Conservation (phyloP, 30 jellyfish, hydroid and myxozoan genomes). For the Aurelia sp. region DNA sequence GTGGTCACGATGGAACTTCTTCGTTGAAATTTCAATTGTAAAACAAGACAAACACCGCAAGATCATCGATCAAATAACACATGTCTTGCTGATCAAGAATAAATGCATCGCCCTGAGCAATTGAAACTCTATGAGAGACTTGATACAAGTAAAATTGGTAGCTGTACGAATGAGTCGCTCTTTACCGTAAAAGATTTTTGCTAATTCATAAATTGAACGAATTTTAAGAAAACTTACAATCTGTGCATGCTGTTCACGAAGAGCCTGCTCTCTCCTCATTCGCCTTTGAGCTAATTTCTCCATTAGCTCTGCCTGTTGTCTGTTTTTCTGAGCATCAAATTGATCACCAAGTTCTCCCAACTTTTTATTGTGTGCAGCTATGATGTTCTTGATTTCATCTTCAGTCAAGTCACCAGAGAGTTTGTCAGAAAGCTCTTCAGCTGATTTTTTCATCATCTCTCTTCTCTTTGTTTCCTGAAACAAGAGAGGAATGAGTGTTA, state of each 20-base stretch:
- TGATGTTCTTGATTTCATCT: conserved; percentile 69
- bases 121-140: no score
- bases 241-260: conserved; percentile 73
- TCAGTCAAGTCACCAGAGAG: conserved; percentile 80
- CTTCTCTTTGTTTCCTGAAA: conserved; percentile 77
- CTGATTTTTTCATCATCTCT: conserved; percentile 73
- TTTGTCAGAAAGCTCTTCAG: conserved; percentile 76
- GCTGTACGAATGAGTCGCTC: no score
- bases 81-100: no score
- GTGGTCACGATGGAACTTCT: no score
- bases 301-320: conserved; percentile 71
- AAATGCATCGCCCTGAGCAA: no score
- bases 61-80: no score
- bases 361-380: conserved; percentile 70
- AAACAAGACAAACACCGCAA: no score
- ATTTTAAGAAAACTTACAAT: conserved; percentile 47
- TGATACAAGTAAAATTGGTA: no score
- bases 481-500: background rate
- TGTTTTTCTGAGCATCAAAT: conserved; percentile 56
- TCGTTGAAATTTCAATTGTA: no score
- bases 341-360: conserved; percentile 61
- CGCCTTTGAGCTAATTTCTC: conserved; percentile 80
- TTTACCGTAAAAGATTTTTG: no score
- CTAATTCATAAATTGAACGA: no score
- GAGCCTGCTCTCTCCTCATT: conserved; percentile 66